Percentiles rank a stretch among this genome's conserved stretches.
Evolutionary conservation across 2,888 invertebrate genomes (phyloP).

Genomic region (Cerceris rybyensis): DNA sequence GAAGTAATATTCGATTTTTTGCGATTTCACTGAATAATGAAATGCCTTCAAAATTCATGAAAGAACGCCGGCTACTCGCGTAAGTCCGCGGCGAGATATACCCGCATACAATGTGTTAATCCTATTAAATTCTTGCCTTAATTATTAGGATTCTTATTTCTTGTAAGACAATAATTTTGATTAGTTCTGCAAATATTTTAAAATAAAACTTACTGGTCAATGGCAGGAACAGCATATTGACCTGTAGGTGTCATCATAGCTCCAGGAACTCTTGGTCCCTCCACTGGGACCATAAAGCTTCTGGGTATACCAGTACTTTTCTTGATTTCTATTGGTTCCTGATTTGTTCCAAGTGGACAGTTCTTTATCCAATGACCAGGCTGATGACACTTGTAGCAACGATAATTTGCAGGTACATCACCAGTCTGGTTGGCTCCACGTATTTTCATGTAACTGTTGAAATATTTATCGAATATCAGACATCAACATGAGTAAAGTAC

Average conservation of each 20-base stretch:
- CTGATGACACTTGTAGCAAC: conserved; percentile 97
- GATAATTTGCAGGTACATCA: conserved; percentile 94
- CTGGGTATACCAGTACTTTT: conserved; percentile 98
- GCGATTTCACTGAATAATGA: too few species aligned
- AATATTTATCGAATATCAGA: conserved; percentile 5
- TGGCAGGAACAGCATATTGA: conserved; percentile 93
- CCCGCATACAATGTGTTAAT: too few species aligned
- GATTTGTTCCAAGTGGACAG: conserved; percentile 89
- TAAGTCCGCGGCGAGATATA: too few species aligned
- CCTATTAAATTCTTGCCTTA: too few species aligned
- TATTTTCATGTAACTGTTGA: conserved; percentile 91
- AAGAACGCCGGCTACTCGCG: too few species aligned
- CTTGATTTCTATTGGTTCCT: conserved; percentile 91
- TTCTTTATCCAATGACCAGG: conserved; percentile 99
- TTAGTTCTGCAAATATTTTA: conserved; percentile 16
- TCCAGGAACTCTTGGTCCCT: conserved; percentile 93
- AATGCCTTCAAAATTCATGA: too few species aligned
- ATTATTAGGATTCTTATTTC: neutral
- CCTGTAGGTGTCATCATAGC: conserved; percentile 95
- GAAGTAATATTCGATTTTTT: too few species aligned
- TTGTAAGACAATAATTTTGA: conserved; percentile 28
- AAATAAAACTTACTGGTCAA: conserved; percentile 88
- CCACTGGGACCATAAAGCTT: conserved; percentile 97
- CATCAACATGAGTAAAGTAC: neutral
- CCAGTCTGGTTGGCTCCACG: conserved; percentile 94